Percentiles rank a stretch among this genome's conserved stretches.
phyloP scores from a whole-genome alignment of 2,113 vertebrate species.

The Himantopus leucocephalus region DNA sequence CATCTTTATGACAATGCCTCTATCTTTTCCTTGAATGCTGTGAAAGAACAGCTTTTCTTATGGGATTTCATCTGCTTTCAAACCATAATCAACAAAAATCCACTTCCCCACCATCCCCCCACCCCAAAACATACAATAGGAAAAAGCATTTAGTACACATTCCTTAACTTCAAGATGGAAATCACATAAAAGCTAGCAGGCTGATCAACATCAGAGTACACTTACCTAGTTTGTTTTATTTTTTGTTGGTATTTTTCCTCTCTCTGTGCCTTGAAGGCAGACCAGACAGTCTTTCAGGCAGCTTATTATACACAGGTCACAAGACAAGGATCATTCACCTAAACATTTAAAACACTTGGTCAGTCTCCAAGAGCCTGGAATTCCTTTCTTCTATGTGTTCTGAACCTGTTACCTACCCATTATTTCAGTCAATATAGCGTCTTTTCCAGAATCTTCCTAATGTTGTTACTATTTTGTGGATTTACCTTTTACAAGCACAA shows the following conservation, averaged over 20 bases:
- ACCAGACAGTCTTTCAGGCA: not conserved
- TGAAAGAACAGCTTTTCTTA: not conserved
- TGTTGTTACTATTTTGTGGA: not conserved
- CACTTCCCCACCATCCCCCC: not conserved
- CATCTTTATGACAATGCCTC: conserved; percentile 13
- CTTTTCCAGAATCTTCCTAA: not conserved
- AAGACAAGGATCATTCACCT: not conserved
- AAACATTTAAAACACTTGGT: not conserved
- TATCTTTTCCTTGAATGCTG: not conserved
- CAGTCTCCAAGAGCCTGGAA: not conserved
- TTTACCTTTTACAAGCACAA: not conserved
- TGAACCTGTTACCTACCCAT: rapidly evolving
- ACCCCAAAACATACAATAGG: not conserved
- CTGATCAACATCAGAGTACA: not conserved
- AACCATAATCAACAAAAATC: not conserved
- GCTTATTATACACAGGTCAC: not conserved
- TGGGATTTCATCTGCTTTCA: not conserved
- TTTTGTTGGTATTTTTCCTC: not conserved
- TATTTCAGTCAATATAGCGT: not conserved
- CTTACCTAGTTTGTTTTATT: not conserved
- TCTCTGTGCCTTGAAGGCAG: not conserved
- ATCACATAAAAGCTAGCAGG: not conserved
- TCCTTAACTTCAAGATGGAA: not conserved
- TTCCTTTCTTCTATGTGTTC: rapidly evolving
- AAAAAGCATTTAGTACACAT: not conserved